phyloP scores from a whole-genome alignment of 2,113 vertebrate genomes.

The Puma concolor region DNA sequence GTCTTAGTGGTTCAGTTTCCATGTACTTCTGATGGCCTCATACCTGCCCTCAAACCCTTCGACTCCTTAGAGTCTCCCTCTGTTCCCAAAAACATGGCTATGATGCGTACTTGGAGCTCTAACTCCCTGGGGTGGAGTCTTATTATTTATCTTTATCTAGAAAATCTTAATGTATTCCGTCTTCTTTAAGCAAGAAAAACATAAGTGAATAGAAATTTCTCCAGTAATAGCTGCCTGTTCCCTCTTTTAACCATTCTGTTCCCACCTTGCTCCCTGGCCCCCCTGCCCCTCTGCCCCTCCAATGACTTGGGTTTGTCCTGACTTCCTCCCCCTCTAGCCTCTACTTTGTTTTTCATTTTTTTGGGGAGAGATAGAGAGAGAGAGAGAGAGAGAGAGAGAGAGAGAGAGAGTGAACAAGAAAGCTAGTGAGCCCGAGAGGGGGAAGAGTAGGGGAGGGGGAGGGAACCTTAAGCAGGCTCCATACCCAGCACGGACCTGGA shows the following conservation, averaged over 20 bases:
- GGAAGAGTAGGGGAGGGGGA: too few species aligned
- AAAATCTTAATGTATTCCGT: not conserved
- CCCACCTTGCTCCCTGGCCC: accelerated
- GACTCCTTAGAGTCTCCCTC: not conserved
- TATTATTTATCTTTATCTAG: not conserved
- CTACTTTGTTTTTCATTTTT: not conserved
- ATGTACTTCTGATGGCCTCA: not conserved
- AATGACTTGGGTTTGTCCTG: not conserved
- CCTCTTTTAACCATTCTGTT: not conserved
- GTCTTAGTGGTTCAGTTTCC: not conserved
- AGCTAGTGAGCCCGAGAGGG: too few species aligned
- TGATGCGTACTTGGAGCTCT: not conserved
- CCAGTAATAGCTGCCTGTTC: not conserved
- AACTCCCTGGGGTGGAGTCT: not conserved
- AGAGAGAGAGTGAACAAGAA: too few species aligned
- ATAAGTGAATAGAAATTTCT: not conserved
- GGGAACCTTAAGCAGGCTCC: too few species aligned
- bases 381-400: too few species aligned
- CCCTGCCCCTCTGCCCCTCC: not conserved
- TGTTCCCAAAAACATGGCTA: not conserved
- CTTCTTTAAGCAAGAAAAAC: not conserved
- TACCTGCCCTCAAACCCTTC: not conserved
- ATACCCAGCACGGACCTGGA: too few species aligned
- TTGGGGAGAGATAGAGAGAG: too few species aligned
- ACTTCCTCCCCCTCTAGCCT: not conserved